These are phyloP conservation scores for Speoplatyrhinus poulsoni DNA, from an alignment of 2,113 vertebrate species.

Conservation along the genomic window DNA sequence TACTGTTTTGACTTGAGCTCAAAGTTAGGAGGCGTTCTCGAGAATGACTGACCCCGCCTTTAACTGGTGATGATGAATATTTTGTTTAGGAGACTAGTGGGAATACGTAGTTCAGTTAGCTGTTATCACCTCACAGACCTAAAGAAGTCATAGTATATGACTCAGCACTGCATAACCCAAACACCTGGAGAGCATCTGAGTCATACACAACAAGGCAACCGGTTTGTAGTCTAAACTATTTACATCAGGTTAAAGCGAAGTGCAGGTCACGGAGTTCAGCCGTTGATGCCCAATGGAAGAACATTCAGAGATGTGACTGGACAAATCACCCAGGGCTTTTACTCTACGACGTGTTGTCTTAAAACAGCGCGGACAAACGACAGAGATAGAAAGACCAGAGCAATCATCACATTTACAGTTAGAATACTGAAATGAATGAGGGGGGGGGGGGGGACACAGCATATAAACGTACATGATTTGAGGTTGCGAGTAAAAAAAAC, in stretches of 20 bases:
- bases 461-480: slow-evolving; percentile 6
- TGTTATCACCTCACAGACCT: background rate
- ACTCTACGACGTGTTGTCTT: slow-evolving; percentile 2
- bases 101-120: background rate
- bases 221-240: slow-evolving; percentile 37
- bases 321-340: slow-evolving; percentile 20
- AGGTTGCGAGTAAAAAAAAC: background rate
- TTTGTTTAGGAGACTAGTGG: slow-evolving; percentile 6
- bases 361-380: background rate
- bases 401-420: slow-evolving; percentile 1
- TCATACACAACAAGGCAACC: slow-evolving; percentile 37
- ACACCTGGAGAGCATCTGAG: background rate
- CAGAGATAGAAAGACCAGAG: slow-evolving; percentile 1
- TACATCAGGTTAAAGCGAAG: slow-evolving; percentile 11
- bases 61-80: slow-evolving; percentile 29
- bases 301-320: slow-evolving; percentile 17
- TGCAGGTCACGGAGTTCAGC: slow-evolving; percentile 9
- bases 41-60: too few species aligned
- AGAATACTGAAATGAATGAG: background rate
- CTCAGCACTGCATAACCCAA: background rate
- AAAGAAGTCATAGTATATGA: slow-evolving; percentile 4
- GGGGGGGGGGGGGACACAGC: too few species aligned
- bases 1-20: too few species aligned
- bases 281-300: slow-evolving; percentile 29
- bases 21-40: too few species aligned